These are phyloP conservation scores for Bufo bufo DNA, from an alignment of 2,113 vertebrate species.

Conservation along the genomic window DNA sequence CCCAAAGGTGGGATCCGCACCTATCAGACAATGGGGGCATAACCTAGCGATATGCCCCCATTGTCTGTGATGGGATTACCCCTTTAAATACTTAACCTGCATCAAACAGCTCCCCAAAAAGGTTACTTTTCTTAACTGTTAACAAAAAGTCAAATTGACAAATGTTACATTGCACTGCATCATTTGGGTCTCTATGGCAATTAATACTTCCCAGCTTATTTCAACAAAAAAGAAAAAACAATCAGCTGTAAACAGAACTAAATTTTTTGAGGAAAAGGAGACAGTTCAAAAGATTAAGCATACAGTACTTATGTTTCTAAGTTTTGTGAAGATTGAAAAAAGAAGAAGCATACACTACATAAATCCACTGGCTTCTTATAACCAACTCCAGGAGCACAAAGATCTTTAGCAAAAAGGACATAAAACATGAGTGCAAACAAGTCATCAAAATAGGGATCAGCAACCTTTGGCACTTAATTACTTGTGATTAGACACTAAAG, in stretches of 20 bases:
- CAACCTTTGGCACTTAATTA: conserved; percentile 23
- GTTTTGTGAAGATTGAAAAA: background rate
- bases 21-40: no score
- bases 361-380: background rate
- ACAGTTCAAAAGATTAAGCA: background rate
- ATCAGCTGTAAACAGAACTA: background rate
- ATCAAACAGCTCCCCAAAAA: no score
- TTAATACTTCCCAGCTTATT: no score
- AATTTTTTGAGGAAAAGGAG: background rate
- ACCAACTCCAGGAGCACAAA: background rate
- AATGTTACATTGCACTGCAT: no score
- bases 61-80: no score
- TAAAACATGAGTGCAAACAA: conserved; percentile 14
- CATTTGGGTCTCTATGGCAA: no score
- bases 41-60: no score
- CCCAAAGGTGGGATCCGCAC: no score
- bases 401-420: background rate
- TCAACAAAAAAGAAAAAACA: background rate
- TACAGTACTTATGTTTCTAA: background rate
- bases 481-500: background rate
- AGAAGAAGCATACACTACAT: background rate
- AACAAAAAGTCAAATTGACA: no score
- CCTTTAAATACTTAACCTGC: no score
- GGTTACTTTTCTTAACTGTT: no score
- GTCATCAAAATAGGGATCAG: conserved; percentile 15